phyloP scores from a whole-genome alignment of 2,113 vertebrate species.

The Diadophis punctatus region DNA sequence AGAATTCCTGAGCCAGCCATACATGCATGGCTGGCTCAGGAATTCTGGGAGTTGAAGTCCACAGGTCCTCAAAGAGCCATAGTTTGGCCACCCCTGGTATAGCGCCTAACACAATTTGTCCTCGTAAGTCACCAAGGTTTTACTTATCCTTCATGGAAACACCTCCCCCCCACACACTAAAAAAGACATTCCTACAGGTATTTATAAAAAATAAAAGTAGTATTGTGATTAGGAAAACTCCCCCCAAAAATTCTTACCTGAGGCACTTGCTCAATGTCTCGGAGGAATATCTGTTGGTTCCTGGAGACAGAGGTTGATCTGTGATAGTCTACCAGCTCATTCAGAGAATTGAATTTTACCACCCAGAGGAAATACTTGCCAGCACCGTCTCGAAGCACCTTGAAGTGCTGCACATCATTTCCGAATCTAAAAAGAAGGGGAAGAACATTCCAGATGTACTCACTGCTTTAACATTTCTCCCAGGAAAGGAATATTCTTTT shows the following conservation, averaged over 20 bases:
- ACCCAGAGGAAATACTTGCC: constrained; percentile 99
- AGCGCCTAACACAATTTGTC: neutral
- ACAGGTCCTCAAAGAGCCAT: too few relatives aligned
- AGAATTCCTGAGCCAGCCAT: too few relatives aligned
- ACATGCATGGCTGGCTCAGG: too few relatives aligned
- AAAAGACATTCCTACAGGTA: neutral
- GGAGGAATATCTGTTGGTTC: constrained; percentile 98
- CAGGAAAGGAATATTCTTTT: neutral
- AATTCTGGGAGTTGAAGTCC: too few relatives aligned
- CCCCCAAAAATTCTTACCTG: constrained; percentile 80
- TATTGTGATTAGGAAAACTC: neutral
- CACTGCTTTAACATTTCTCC: neutral
- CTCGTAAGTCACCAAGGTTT: neutral
- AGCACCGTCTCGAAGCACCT: constrained; percentile 95
- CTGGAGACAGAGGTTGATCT: constrained; percentile 96
- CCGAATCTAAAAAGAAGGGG: constrained; percentile 79
- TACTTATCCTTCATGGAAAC: neutral
- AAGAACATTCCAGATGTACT: neutral
- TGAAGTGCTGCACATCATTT: constrained; percentile 98
- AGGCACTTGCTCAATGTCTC: constrained; percentile 95
- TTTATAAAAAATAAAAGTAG: neutral
- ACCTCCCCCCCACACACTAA: neutral
- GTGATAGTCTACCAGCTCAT: constrained; percentile 98
- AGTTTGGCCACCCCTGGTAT: too few relatives aligned
- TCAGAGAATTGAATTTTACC: constrained; percentile 98